These are phyloP conservation scores for Oophaga pumilio DNA, from an alignment of 2,113 vertebrate species.

Conservation along the genomic window DNA sequence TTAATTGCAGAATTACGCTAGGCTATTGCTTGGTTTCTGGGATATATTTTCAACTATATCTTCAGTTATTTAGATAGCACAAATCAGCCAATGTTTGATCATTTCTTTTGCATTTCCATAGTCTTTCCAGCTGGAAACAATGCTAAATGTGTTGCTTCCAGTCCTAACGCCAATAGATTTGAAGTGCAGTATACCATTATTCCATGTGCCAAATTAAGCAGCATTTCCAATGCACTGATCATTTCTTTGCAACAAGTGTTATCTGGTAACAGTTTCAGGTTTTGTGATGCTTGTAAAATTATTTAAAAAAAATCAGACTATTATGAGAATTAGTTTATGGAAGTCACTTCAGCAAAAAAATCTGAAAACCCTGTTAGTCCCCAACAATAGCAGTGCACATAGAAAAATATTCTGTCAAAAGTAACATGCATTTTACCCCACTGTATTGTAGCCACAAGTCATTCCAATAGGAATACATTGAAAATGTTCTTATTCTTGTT, in stretches of 20 bases:
- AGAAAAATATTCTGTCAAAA: background rate
- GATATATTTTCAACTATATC: background rate
- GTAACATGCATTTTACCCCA: too few relatives aligned
- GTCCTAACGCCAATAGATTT: background rate
- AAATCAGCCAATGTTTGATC: background rate
- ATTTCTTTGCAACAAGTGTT: background rate
- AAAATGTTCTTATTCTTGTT: too few relatives aligned
- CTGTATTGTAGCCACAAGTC: too few relatives aligned
- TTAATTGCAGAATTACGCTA: background rate
- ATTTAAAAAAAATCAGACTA: background rate
- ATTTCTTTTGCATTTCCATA: background rate
- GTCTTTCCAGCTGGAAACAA: background rate
- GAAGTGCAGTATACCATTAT: background rate
- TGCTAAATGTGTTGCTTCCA: background rate
- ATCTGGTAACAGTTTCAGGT: background rate
- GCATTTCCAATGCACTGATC: background rate
- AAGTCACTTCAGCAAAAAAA: background rate
- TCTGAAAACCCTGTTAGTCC: background rate
- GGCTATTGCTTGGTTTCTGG: background rate
- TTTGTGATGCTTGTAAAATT: background rate
- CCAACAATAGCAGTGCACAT: background rate
- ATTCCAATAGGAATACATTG: too few relatives aligned
- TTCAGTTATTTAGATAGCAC: background rate
- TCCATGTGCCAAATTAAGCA: constrained; percentile 1
- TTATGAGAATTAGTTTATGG: background rate